A percentile compares a stretch with the other conserved stretches of the same genome.
These are phyloP conservation scores for Oophaga pumilio DNA, from an alignment of 2,113 vertebrate species.

Conservation along the genomic window DNA sequence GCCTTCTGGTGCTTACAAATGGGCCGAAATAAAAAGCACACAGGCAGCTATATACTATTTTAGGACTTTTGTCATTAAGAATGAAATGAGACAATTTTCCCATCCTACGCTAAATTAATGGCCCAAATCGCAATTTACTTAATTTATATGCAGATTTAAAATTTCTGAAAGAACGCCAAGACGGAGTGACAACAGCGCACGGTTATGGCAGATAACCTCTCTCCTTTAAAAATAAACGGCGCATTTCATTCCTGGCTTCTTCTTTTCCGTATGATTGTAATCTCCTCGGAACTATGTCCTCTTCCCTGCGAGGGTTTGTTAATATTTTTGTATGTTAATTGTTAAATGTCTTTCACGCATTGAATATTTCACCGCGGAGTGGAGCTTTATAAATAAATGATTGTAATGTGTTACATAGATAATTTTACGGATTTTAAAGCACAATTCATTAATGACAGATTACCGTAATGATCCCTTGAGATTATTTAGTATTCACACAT, in stretches of 20 bases:
- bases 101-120: constrained; percentile 56
- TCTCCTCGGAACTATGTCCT: constrained; percentile 33
- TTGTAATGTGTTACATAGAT: constrained; percentile 45
- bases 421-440: constrained; percentile 51
- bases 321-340: constrained; percentile 56
- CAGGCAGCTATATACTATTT: constrained; percentile 52
- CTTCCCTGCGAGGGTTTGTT: constrained; percentile 22
- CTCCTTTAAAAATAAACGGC: constrained; percentile 36
- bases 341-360: constrained; percentile 47
- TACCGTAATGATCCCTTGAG: constrained; percentile 25
- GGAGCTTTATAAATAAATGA: constrained; percentile 55
- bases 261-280: constrained; percentile 31
- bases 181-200: constrained; percentile 21
- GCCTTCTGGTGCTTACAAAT: constrained; percentile 16
- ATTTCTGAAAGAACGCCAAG: constrained; percentile 47
- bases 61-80: constrained; percentile 57
- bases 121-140: constrained; percentile 54
- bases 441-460: constrained; percentile 48
- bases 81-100: constrained; percentile 57
- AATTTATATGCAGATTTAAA: constrained; percentile 58
- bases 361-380: constrained; percentile 31
- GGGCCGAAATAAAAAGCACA: constrained; percentile 13
- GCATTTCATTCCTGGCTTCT: constrained; percentile 12
- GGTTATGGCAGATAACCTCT: constrained; percentile 34
- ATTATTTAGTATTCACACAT: constrained; percentile 29